Evolutionary conservation across 2,113 vertebrate genomes (phyloP).

Genomic region (Gracilinanus agilis): DNA sequence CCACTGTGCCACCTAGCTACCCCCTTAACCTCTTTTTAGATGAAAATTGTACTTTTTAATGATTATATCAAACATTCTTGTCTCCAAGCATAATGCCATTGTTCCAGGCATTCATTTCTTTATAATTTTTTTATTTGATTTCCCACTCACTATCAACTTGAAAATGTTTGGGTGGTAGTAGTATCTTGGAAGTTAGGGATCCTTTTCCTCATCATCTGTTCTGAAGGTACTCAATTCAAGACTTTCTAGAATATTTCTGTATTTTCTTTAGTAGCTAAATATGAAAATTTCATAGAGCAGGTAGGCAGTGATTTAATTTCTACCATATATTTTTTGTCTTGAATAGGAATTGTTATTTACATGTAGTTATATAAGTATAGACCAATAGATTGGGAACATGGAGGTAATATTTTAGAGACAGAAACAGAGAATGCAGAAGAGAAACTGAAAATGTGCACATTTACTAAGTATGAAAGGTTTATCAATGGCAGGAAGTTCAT

Average conservation of each 20-base stretch:
- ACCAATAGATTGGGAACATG: not conserved
- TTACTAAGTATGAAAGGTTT: not conserved
- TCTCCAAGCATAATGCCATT: conserved; percentile 2
- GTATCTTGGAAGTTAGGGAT: conserved; percentile 37
- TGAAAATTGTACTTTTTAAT: conserved; percentile 47
- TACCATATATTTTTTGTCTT: not conserved
- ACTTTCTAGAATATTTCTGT: conserved; percentile 35
- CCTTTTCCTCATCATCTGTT: conserved; percentile 45
- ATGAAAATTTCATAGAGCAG: conserved; percentile 22
- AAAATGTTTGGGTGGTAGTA: conserved; percentile 52
- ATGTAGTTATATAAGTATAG: not conserved
- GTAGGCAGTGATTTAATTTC: conserved; percentile 56
- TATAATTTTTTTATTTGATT: conserved; percentile 8
- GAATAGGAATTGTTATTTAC: not conserved
- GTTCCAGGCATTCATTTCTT: conserved; percentile 31
- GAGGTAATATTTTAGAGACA: not conserved
- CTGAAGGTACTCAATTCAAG: conserved; percentile 69
- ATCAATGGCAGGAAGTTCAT: not conserved
- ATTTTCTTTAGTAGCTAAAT: not conserved
- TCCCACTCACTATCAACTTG: conserved; percentile 1
- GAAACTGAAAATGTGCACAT: not conserved
- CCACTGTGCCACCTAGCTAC: too few species aligned
- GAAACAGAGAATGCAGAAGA: not conserved
- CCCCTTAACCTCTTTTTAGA: not conserved
- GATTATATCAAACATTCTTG: not conserved